Evolutionary conservation across 2,113 vertebrate genomes (phyloP), one percentile per base, ranked within the genome.

Genomic region (Mesoclemmys tuberculata): DNA sequence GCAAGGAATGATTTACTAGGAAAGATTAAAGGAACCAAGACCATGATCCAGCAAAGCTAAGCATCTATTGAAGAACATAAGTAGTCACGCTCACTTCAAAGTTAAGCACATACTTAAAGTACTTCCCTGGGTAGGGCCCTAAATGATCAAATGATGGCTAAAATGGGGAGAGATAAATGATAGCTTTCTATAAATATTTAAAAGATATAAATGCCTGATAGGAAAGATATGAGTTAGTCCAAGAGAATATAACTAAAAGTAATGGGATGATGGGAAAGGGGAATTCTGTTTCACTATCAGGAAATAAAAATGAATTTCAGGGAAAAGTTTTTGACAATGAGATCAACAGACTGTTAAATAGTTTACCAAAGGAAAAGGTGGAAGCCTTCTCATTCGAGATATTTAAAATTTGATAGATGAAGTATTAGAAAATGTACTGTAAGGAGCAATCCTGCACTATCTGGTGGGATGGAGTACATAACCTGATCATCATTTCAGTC

Each of bases 241-340:
- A 55, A 54, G 21, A 24, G 46, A 92, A 94, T 87, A 77, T 81
- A 85, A 87, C 92, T 82, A 93, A 93, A 94, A 56, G 18, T 87
- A 96, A 96, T 80, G 88, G 77, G 93, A 26, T 86, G 80, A 81
- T 96, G 94, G 86, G 83, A 94, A 94, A 89, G 19, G 14, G 44
- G 75, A 4, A 52, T 78, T 93, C 85, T 85, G 35, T 89, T 56
- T 86, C 93, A n/a, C 90, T 93, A 81, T 56, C 84, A 87, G 80
- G 92, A 90, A 78, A 77, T 89, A 80, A 90, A 93, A 93, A 87
- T 90, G 93, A 80, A 41, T 82, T 87, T 61, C 55, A 93, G 82
- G 80, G 75, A 71, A 87, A 93, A 84, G 79, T 89, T 90, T 64
- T 91, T 92, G 77, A 87, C 83, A n/a, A 80, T 18, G 77, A 89